Percentiles rank a stretch among this genome's conserved stretches.
Conservation (phyloP, 2,797 vertebrate species). For the Phoxinus dragarum region DNA sequence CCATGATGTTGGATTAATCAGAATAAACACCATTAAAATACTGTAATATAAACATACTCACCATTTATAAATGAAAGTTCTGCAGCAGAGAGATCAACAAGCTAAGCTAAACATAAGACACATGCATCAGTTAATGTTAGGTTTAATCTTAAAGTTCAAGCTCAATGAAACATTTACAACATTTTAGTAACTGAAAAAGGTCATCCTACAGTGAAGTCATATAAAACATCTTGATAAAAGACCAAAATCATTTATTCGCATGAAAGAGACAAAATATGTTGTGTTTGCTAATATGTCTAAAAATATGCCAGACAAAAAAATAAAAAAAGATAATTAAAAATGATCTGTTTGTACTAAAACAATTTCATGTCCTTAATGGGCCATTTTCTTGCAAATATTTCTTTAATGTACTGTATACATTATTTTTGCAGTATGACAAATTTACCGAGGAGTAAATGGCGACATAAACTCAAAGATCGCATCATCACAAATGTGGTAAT, state of each 20-base stretch:
- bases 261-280: conserved; percentile 68
- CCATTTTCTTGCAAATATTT: conserved; percentile 69
- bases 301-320: conserved; percentile 59
- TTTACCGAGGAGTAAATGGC: conserved; percentile 61
- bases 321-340: conserved; percentile 61
- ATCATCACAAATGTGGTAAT: conserved; percentile 66
- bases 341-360: conserved; percentile 67
- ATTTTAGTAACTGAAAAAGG: conserved; percentile 81
- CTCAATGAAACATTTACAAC: conserved; percentile 90
- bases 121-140: conserved; percentile 69
- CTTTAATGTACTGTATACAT: conserved; percentile 68
- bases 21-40: background rate
- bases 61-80: background rate
- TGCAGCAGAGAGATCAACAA: background rate
- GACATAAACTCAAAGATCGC: conserved; percentile 53
- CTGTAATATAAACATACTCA: background rate
- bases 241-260: conserved; percentile 74
- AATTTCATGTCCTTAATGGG: conserved; percentile 70
- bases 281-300: conserved; percentile 68
- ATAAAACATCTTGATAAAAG: conserved; percentile 67
- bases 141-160: conserved; percentile 95
- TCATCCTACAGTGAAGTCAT: conserved; percentile 70
- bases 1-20: background rate
- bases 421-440: conserved; percentile 65
- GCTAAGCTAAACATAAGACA: conserved; percentile 16